These are phyloP conservation scores for Xenopus laevis DNA, from an alignment of 2,113 vertebrate genomes.

Conservation along the genomic window DNA sequence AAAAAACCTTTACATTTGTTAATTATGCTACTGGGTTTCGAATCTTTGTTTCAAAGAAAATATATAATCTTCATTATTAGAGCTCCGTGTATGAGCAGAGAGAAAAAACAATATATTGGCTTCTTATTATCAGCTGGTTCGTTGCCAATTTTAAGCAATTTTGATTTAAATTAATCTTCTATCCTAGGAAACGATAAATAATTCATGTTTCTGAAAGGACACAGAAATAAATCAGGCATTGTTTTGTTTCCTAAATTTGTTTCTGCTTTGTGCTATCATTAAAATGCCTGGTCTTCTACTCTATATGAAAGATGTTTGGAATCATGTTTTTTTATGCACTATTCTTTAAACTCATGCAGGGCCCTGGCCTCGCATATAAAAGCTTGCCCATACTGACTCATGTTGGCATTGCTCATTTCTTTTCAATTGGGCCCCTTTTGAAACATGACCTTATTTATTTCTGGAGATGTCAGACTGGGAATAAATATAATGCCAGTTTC, in stretches of 20 bases:
- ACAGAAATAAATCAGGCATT: constrained; percentile 28
- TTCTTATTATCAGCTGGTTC: constrained; percentile 20
- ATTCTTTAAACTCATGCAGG: constrained; percentile 2
- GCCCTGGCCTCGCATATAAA: constrained; percentile 2
- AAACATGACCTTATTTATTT: constrained; percentile 9
- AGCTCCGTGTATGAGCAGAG: too few relatives aligned
- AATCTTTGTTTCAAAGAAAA: too few relatives aligned
- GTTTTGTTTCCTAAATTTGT: constrained; percentile 25
- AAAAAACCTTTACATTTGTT: too few relatives aligned
- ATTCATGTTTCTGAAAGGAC: constrained; percentile 25
- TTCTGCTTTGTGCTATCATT: constrained; percentile 10
- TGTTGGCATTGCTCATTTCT: not conserved
- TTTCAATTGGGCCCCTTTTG: constrained; percentile 8
- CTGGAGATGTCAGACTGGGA: not conserved
- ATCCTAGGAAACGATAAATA: constrained; percentile 29
- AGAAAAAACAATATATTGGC: not conserved
- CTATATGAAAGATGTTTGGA: constrained; percentile 6
- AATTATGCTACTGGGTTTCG: too few relatives aligned
- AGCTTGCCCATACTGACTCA: constrained; percentile 2
- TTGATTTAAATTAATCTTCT: constrained; percentile 13
- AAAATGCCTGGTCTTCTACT: constrained; percentile 23
- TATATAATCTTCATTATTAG: too few relatives aligned
- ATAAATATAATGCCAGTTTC: constrained; percentile 1
- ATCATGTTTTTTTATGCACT: not conserved
- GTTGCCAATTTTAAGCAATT: constrained; percentile 11